Evolutionary conservation across 2,888 invertebrate species (phyloP), one percentile per base, ranked within the genome.

Genomic region (Alviniconcha strummeri): DNA sequence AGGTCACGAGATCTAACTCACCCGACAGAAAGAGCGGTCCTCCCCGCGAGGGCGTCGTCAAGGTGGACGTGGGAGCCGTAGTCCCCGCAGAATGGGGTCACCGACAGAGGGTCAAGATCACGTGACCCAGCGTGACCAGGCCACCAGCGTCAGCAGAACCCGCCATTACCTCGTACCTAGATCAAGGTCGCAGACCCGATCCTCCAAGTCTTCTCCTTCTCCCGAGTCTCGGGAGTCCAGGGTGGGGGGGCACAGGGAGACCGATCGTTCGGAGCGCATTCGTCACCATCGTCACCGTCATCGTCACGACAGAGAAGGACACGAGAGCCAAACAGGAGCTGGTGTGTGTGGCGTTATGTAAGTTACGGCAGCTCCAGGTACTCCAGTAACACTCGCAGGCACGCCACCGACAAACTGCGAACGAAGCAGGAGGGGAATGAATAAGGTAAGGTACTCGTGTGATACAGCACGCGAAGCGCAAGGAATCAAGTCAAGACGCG

Each of bases 241-340:
- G 13, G 60, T 4, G 8, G 56, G 64, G 13, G 56, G 64, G 13
- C 13, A 17, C 36, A n/a, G 19, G n/a, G 19, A 71, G 8, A n/a
- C 54, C 69, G 15, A 64, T 36, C 36, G 36, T 36, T 36, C 3
- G 36, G 36, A 36, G 57, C 81, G n/a, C 11, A 60, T 13, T 9
- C 57, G 55, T 52, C 19, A 60, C 36, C 81, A 54, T 81, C 57
- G 19, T 19, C 36, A 60, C 36, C 81, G 74, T 74, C 81, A 60
- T 81, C 81, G 71, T 6, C 74, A 54, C 52, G 60, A 52, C 76
- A 55, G 60, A 83, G 52, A 54, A 9, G 17, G 74, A 57, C 19
- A 67, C 60, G 6, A 19, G 36, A 1, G 36, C 57, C 17, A 56
- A 19, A 36, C 36, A 57, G 76, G 57, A 1, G 6, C 9, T 8